Evolutionary conservation across 2,797 vertebrate genomes (phyloP).

Genomic region (Bradypodion ventrale): DNA sequence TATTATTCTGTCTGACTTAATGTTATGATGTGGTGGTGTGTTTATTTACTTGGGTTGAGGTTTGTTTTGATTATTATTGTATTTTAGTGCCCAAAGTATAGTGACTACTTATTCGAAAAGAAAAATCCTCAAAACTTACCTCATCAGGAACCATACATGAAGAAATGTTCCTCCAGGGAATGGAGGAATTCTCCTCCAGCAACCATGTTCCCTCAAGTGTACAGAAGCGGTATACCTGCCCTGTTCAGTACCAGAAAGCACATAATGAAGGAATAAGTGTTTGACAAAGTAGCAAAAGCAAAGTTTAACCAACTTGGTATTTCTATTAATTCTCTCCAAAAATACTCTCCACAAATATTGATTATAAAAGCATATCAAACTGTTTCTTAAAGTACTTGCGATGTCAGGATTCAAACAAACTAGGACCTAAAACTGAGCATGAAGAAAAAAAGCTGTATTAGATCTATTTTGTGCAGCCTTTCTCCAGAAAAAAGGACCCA

Average conservation of each 20-base stretch:
- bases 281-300: neutral
- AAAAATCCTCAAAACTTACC: conserved; percentile 55
- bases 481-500: too few relatives aligned
- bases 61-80: too few relatives aligned
- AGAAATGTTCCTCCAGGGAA: conserved; percentile 79
- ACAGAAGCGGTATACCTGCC: conserved; percentile 79
- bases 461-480: too few relatives aligned
- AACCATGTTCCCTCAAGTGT: conserved; percentile 77
- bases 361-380: accelerated
- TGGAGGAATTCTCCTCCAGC: conserved; percentile 76
- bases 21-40: too few relatives aligned
- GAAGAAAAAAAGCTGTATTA: neutral
- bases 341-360: neutral
- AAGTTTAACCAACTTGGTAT: neutral
- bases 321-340: neutral
- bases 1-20: too few relatives aligned
- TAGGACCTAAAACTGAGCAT: neutral
- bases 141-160: conserved; percentile 74
- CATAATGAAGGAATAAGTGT: neutral
- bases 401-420: neutral
- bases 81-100: too few relatives aligned
- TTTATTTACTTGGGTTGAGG: too few relatives aligned
- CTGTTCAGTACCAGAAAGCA: conserved; percentile 53
- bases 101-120: neutral
- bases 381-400: neutral